Evolutionary conservation across 2,888 invertebrate species (phyloP).

Genomic region (Ceratothoa steindachneri): DNA sequence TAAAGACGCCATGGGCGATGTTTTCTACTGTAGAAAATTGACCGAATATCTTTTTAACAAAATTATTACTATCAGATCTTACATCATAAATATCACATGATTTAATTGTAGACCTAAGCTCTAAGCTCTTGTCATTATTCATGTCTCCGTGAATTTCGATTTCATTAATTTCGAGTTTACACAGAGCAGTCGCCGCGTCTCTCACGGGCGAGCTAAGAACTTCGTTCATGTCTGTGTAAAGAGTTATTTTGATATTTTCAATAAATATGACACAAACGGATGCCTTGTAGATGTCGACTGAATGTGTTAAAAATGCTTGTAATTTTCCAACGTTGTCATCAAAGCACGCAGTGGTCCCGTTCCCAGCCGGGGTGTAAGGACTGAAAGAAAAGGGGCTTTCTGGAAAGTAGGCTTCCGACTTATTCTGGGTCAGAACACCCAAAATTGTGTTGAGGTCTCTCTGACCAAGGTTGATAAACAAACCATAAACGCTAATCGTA

Average conservation of each 20-base stretch:
- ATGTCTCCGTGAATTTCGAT: slow-evolving; percentile 62
- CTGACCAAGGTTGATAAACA: slow-evolving; percentile 68
- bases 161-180: slow-evolving; percentile 67
- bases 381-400: slow-evolving; percentile 45
- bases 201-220: slow-evolving; percentile 68
- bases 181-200: slow-evolving; percentile 67
- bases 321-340: slow-evolving; percentile 60
- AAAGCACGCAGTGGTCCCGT: slow-evolving; percentile 36
- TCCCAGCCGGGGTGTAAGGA: slow-evolving; percentile 31
- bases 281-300: slow-evolving; percentile 64
- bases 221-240: slow-evolving; percentile 71
- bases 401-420: slow-evolving; percentile 54
- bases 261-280: slow-evolving; percentile 60
- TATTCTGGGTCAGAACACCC: slow-evolving; percentile 68
- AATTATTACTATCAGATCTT: slow-evolving; percentile 60
- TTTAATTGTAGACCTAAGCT: slow-evolving; percentile 67
- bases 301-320: slow-evolving; percentile 69
- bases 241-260: slow-evolving; percentile 66
- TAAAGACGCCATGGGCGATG: slow-evolving; percentile 23
- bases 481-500: slow-evolving; percentile 64
- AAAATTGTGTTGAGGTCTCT: slow-evolving; percentile 69
- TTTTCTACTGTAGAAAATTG: slow-evolving; percentile 28
- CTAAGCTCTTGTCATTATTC: slow-evolving; percentile 66
- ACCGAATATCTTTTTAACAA: slow-evolving; percentile 44
- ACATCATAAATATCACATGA: slow-evolving; percentile 68